A percentile compares a stretch with the other conserved stretches of the same genome.
phyloP scores from a whole-genome alignment of 2,888 invertebrate species.

The Autographa gamma region DNA sequence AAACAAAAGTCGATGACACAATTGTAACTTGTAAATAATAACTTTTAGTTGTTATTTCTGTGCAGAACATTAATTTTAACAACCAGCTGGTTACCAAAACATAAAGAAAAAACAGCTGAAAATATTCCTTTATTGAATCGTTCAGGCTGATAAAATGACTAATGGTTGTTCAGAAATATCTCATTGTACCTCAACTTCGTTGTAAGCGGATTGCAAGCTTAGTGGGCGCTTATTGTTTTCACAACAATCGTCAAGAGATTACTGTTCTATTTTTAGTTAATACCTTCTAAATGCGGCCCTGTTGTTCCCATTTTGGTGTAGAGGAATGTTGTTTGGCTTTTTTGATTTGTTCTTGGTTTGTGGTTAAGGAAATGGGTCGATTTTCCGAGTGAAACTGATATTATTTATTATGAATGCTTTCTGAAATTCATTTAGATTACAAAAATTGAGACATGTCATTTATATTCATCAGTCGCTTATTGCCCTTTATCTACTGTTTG shows the following conservation, averaged over 20 bases:
- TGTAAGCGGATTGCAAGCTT: slow-evolving; percentile 67
- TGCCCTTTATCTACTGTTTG: too few species aligned
- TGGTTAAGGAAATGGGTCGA: background rate
- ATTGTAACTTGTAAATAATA: too few species aligned
- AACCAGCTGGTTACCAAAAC: background rate
- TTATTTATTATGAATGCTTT: too few species aligned
- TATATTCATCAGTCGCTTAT: too few species aligned
- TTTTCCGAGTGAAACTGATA: background rate
- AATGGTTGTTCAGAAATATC: slow-evolving; percentile 11
- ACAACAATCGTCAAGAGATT: slow-evolving; percentile 65
- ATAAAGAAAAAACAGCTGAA: background rate
- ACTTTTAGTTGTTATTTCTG: too few species aligned
- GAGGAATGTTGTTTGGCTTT: slow-evolving; percentile 10
- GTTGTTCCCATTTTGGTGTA: slow-evolving; percentile 25
- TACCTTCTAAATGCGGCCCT: slow-evolving; percentile 26
- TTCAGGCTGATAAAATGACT: background rate
- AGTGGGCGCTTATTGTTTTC: slow-evolving; percentile 67
- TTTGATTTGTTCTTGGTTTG: slow-evolving; percentile 11
- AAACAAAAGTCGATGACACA: too few species aligned
- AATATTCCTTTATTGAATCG: background rate
- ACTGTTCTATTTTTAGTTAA: slow-evolving; percentile 63
- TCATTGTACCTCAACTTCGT: slow-evolving; percentile 41
- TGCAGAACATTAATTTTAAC: background rate
- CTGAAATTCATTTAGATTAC: too few species aligned
- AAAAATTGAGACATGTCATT: too few species aligned